Evolutionary conservation across 2,888 invertebrate genomes (phyloP), one percentile per base, ranked within the genome.

Genomic region (Lingula anatina): DNA sequence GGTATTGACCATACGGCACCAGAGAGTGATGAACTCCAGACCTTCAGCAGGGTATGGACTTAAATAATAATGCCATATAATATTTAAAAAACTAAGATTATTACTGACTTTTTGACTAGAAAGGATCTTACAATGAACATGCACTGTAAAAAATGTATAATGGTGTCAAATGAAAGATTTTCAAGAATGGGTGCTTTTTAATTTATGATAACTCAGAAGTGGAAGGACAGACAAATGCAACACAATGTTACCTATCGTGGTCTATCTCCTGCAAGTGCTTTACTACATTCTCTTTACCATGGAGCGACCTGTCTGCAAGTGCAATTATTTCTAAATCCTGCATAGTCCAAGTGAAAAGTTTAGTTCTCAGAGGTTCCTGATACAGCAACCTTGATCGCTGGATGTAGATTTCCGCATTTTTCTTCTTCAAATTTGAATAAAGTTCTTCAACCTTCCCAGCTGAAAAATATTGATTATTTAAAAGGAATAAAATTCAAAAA

Each of bases 341-440:
- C 79, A 94, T 84, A 42, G 84, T 85, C 87, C 94, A 94, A 0
- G 90, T 88, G 57, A 95, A 87, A 15, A 99, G 81, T 48, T 65
- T 66, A 0, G 87, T 86, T 39, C 89, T 79, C 37, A 84, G 82
- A 0, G 86, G 84, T 55, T 79, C 82, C 64, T 81, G 82, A 75
- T 82, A 86, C 81, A 84, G 83, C 78, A 85, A 88, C 73, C 85
- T 85, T 38, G 88, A 89, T 25, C 93, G 80, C 75, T 95, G 91
- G 50, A 97, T 88, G 78, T 97, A 99, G 66, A 97, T 95, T 76
- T 94, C 91, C 0, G 93, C 90, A 77, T 93, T 93, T 71, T 90
- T 91, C 70, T 89, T 88, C 7, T 86, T 86, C 59, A 99, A 78
- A 60, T 88, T 89, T 0, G 86, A 84, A 75, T 92, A 90, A 12